Evolutionary conservation across 2,888 invertebrate genomes (phyloP).

Genomic region (Raillietiella orientalis): DNA sequence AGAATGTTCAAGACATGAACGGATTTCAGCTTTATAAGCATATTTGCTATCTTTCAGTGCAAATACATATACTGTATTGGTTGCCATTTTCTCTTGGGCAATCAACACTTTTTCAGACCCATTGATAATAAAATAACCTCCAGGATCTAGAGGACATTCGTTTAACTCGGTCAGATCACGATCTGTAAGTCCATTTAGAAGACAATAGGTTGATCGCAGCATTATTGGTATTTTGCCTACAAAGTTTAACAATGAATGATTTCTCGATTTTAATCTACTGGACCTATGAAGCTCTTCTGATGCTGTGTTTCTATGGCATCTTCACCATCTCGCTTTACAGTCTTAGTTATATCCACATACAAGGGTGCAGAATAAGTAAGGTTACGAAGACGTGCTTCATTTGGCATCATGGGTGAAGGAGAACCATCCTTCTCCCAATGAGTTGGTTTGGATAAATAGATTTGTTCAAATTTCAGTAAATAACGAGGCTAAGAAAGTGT

Average conservation of each 20-base stretch:
- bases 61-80: conserved; percentile 98
- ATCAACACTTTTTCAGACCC: conserved; percentile 89
- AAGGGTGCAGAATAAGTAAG: conserved; percentile 91
- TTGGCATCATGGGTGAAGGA: conserved; percentile 98
- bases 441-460: conserved; percentile 93
- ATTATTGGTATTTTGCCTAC: conserved; percentile 84
- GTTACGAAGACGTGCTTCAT: conserved; percentile 87
- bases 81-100: conserved; percentile 99
- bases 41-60: conserved; percentile 99
- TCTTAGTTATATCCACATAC: conserved; percentile 96
- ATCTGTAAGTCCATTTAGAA: conserved; percentile 75
- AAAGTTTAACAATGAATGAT: conserved; percentile 7
- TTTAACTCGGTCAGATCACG: conserved; percentile 97
- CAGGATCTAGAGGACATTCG: conserved; percentile 95
- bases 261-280: no score
- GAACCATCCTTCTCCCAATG: conserved; percentile 99
- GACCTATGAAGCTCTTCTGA: conserved; percentile 32
- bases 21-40: conserved; percentile 90
- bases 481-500: conserved; percentile 31
- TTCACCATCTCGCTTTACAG: conserved; percentile 59
- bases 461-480: conserved; percentile 87
- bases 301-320: conserved; percentile 44
- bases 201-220: conserved; percentile 88
- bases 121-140: conserved; percentile 98
- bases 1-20: conserved; percentile 66